Base-by-base conservation (phyloP, 2,113 vertebrate species). In the Chaetodon auriga region DNA sequence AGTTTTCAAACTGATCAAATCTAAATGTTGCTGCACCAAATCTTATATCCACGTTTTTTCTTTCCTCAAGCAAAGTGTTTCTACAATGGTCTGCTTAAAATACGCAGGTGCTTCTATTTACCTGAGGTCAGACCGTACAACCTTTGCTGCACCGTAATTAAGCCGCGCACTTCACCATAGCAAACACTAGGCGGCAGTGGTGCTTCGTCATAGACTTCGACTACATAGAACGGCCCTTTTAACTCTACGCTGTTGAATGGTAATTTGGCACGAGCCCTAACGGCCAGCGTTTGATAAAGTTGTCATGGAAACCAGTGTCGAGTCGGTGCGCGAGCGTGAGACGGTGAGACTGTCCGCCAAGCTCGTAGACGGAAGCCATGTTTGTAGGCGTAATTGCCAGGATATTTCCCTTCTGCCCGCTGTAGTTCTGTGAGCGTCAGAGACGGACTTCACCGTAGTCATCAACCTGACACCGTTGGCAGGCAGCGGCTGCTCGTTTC, bases 111-210 rank as follows among this genome's bases (percentile, higher is more conserved):
- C 43, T 45, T 45, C 43, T 45, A 45, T 45, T 45, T 45, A 45
- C 9, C 2, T 12, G 8, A 45, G 8, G 8, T 45, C 2, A 45
- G 11, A 45, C 8, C 43, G 10, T 45, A n/a, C 23, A 45, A 2
- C 14, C 14, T 36, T 51, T 19, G 18, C 65, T 74, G 60, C 1
- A 16, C 30, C 25, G 14, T 21, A 36, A 45, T 38, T 41, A 55
- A 30, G 4, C 45, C n/a, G 38, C 7, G 62, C 68, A 77, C 38
- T 80, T 87, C 57, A 1, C 36, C 46, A 30, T 3, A 46, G 6
- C 38, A 1, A 66, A 84, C 92, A 78, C 77, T 23, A 12, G 65
- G 68, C 0, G 87, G 84, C 90, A 57, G 63, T 57, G 36, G n/a
- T 2, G 53, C 15, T 0, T 43, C 7, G 11, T 16, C 58, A 82